phyloP scores from a whole-genome alignment of 2,888 invertebrate species.

The Malacosoma neustria region DNA sequence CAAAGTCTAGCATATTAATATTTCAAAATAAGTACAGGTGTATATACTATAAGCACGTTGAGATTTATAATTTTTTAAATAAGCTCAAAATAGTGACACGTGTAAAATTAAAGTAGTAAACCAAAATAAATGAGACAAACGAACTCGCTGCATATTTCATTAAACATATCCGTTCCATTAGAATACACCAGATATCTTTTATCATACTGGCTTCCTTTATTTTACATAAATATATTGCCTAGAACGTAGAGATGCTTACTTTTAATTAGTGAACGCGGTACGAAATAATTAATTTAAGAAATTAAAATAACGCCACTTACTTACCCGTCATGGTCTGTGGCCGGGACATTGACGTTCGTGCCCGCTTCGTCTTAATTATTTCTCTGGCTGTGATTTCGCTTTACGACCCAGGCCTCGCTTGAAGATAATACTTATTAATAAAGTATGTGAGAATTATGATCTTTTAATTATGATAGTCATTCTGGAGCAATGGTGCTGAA shows the following conservation, averaged over 20 bases:
- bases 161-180: background rate
- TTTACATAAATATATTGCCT: conserved; percentile 14
- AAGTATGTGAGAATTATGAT: no score
- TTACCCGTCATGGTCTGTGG: conserved; percentile 52
- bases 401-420: conserved; percentile 16
- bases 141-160: background rate
- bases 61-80: no score
- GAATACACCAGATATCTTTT: background rate
- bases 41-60: no score
- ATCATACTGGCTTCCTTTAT: conserved; percentile 6
- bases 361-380: conserved; percentile 26
- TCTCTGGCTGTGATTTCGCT: conserved; percentile 26
- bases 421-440: background rate
- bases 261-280: conserved; percentile 52
- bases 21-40: no score
- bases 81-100: no score
- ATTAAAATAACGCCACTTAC: conserved; percentile 50
- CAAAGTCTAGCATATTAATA: no score
- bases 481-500: background rate
- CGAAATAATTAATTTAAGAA: conserved; percentile 57
- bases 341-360: conserved; percentile 41
- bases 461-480: background rate
- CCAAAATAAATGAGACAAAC: no score
- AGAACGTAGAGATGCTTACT: conserved; percentile 22
- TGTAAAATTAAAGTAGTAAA: no score